A percentile compares a stretch with the other conserved stretches of the same genome.
phyloP scores from a whole-genome alignment of 2,888 invertebrate species.

The Caenorhabditis sp. region DNA sequence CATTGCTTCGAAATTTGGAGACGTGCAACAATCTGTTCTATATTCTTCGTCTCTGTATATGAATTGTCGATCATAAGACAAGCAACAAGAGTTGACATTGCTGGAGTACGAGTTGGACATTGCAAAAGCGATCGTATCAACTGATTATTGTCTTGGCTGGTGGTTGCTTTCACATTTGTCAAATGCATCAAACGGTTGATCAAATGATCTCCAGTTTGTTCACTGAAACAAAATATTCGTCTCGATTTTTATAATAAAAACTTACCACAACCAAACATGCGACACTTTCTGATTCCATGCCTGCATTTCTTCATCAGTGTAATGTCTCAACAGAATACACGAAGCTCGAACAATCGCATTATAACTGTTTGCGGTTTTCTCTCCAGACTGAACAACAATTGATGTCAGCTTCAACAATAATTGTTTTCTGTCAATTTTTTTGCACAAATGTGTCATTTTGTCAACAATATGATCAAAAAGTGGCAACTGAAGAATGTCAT shows the following conservation, averaged over 20 bases:
- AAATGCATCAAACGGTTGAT: slow-evolving; percentile 17
- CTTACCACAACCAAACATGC: slow-evolving; percentile 6
- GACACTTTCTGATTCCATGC: slow-evolving; percentile 3
- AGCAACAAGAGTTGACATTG: slow-evolving; percentile 29
- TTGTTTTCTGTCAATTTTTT: slow-evolving; percentile 12
- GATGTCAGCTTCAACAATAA: slow-evolving; percentile 11
- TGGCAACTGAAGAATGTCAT: slow-evolving; percentile 24
- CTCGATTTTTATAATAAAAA: background rate
- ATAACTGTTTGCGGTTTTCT: slow-evolving; percentile 30
- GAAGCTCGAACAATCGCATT: slow-evolving; percentile 40
- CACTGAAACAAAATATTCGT: slow-evolving; percentile 14
- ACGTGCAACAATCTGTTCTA: slow-evolving; percentile 35
- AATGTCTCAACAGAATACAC: slow-evolving; percentile 37
- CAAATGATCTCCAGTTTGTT: slow-evolving; percentile 4
- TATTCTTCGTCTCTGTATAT: slow-evolving; percentile 26
- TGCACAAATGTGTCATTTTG: slow-evolving; percentile 24
- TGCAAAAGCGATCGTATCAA: slow-evolving; percentile 29
- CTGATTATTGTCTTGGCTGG: slow-evolving; percentile 13
- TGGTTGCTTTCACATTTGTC: slow-evolving; percentile 15
- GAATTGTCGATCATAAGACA: slow-evolving; percentile 34
- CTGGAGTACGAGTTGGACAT: slow-evolving; percentile 21
- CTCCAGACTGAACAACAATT: slow-evolving; percentile 25
- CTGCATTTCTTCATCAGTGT: slow-evolving; percentile 32
- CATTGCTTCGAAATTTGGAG: slow-evolving; percentile 32
- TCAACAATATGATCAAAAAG: slow-evolving; percentile 25